These are phyloP conservation scores for Turnix velox DNA, from an alignment of 2,113 vertebrate species.

Conservation along the genomic window DNA sequence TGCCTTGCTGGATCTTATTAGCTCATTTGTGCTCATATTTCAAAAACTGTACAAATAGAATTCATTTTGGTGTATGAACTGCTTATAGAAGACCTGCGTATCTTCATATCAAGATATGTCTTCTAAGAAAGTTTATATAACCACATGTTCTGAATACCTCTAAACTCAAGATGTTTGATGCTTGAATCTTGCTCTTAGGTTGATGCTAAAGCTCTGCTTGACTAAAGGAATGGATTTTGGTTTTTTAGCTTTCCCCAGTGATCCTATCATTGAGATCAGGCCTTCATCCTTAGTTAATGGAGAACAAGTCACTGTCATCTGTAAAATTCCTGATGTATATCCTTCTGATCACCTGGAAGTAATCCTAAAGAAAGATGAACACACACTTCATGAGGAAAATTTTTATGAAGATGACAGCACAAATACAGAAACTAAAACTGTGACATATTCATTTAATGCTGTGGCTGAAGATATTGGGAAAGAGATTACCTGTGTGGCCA, in stretches of 20 bases:
- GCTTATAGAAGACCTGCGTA: background rate
- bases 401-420: background rate
- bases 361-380: conserved; percentile 41
- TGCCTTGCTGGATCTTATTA: background rate
- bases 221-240: background rate
- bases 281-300: background rate
- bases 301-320: conserved; percentile 26
- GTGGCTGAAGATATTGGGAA: conserved; percentile 54
- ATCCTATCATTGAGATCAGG: conserved; percentile 69
- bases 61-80: background rate
- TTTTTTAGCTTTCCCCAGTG: conserved; percentile 71
- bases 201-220: background rate
- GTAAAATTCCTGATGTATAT: conserved; percentile 67
- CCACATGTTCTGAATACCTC: background rate
- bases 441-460: conserved; percentile 46
- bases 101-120: background rate
- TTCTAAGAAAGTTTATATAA: background rate
- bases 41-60: background rate
- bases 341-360: conserved; percentile 59
- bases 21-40: background rate
- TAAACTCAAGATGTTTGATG: background rate
- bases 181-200: background rate
- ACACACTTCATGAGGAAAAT: background rate
- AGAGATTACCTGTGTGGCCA: conserved; percentile 66
- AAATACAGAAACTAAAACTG: conserved; percentile 46